Evolutionary conservation across 2,797 vertebrate species (phyloP).

Genomic region (Iguana delicatissima): DNA sequence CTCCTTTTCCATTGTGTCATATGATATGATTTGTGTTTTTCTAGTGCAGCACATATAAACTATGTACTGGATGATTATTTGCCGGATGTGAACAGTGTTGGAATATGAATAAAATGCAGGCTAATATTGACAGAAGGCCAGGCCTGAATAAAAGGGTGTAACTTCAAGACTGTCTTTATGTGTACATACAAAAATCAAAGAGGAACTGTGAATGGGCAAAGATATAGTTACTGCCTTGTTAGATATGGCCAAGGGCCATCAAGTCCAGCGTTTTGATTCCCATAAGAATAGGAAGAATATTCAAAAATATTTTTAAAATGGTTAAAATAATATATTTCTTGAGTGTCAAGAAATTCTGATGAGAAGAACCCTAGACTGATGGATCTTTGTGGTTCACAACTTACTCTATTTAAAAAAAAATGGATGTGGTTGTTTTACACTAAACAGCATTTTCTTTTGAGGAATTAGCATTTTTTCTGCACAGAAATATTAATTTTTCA

Average conservation of each 20-base stretch:
- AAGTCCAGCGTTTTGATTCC: background rate
- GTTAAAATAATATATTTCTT: no score
- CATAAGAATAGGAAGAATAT: no score
- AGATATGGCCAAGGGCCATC: background rate
- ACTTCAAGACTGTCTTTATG: background rate
- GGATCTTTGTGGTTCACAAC: no score
- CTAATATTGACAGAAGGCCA: conserved; percentile 31
- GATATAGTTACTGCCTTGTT: background rate
- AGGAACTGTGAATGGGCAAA: background rate
- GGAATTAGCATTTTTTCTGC: no score
- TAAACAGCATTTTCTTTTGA: no score
- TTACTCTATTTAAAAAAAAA: no score
- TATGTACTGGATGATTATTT: background rate
- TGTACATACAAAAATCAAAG: background rate
- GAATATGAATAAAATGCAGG: background rate
- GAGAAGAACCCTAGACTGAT: no score
- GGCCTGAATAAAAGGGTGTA: background rate
- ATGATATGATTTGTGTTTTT: background rate
- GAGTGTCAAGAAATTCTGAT: no score
- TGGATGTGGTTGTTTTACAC: no score
- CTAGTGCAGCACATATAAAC: background rate
- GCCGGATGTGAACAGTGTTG: background rate
- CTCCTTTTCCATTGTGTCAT: background rate
- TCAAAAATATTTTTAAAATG: no score
- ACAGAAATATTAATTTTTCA: no score